These are phyloP conservation scores for Heterohyrax brucei DNA, from an alignment of 2,797 vertebrate species.

Conservation along the genomic window DNA sequence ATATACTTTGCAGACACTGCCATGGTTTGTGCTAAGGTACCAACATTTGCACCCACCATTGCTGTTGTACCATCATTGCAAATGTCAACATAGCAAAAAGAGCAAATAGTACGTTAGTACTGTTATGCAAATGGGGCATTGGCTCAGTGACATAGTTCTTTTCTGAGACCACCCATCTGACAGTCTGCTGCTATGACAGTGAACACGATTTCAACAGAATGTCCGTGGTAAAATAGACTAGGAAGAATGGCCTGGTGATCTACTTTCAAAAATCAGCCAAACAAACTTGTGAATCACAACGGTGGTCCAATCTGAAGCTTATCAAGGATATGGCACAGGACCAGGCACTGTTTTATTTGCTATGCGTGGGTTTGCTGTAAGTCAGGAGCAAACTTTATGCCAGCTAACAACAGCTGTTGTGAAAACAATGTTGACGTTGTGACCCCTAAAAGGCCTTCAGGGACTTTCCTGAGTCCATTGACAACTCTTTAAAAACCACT, in stretches of 20 bases:
- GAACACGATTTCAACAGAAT: neutral
- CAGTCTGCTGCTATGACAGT: neutral
- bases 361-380: neutral
- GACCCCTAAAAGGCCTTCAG: neutral
- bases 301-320: neutral
- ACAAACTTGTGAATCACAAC: neutral
- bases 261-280: neutral
- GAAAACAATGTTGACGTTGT: constrained; percentile 50
- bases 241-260: neutral
- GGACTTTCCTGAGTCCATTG: neutral
- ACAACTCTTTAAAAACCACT: neutral
- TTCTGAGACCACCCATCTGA: neutral
- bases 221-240: neutral
- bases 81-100: constrained; percentile 46
- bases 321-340: neutral
- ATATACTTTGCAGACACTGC: constrained; percentile 27
- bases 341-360: neutral
- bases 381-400: neutral
- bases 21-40: constrained; percentile 19
- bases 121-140: constrained; percentile 6
- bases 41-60: neutral
- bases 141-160: neutral
- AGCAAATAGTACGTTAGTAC: constrained; percentile 41
- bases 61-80: constrained; percentile 44
- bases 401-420: neutral